A percentile compares a stretch with the other conserved stretches of the same genome.
These are phyloP conservation scores for Cyanocitta stelleri DNA, from an alignment of 2,113 vertebrate species.

Conservation along the genomic window DNA sequence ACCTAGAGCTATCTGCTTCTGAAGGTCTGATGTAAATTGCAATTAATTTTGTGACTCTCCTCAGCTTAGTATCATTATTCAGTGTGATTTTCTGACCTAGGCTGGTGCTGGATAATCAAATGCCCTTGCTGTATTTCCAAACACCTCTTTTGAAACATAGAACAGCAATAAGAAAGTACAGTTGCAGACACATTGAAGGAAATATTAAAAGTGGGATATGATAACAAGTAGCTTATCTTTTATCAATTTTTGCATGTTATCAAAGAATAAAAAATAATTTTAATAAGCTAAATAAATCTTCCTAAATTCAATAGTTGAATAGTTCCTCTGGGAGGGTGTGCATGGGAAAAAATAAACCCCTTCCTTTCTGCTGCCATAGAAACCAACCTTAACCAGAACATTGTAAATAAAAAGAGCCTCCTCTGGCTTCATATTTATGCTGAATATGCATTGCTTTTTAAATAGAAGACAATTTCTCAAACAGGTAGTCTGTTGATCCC, in stretches of 20 bases:
- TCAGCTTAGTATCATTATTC: slow-evolving; percentile 24
- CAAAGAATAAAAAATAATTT: slow-evolving; percentile 37
- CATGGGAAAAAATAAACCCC: not conserved
- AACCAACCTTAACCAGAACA: slow-evolving; percentile 37
- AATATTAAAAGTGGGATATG: not conserved
- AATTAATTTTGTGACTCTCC: slow-evolving; percentile 9
- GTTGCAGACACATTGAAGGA: not conserved
- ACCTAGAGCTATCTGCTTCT: not conserved
- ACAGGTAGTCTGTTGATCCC: not conserved
- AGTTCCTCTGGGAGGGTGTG: not conserved
- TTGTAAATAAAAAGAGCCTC: slow-evolving; percentile 35
- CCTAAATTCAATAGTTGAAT: slow-evolving; percentile 27
- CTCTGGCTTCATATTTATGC: slow-evolving; percentile 30
- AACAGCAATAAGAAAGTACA: not conserved
- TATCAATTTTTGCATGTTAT: not conserved
- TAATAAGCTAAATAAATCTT: slow-evolving; percentile 38
- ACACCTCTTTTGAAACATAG: not conserved
- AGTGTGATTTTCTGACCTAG: not conserved
- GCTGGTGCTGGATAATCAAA: slow-evolving; percentile 1
- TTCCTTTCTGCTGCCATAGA: slow-evolving; percentile 56
- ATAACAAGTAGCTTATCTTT: not conserved
- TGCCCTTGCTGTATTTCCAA: not conserved
- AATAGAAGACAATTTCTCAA: slow-evolving; percentile 18
- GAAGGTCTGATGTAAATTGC: slow-evolving; percentile 11
- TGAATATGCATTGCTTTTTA: slow-evolving; percentile 20